Evolutionary conservation across 2,113 vertebrate genomes (phyloP).

Genomic region (Cryptomyrus ogoouensis): DNA sequence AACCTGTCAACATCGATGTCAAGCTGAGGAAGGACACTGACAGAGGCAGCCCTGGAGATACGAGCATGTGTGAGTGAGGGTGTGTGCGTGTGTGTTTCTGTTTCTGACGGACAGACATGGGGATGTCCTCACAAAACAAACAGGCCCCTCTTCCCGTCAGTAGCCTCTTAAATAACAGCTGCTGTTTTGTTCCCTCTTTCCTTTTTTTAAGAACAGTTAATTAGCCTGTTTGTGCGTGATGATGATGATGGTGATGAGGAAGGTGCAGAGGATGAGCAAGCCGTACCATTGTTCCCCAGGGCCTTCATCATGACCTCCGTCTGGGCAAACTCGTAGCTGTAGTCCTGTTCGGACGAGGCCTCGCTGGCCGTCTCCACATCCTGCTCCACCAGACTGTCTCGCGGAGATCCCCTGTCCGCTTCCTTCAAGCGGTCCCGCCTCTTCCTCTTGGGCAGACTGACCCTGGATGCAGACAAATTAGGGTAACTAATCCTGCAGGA

Average conservation of each 20-base stretch:
- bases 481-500: background rate
- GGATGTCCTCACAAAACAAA: background rate
- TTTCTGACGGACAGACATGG: background rate
- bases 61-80: too few species aligned
- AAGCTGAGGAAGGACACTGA: background rate
- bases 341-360: conserved; percentile 95
- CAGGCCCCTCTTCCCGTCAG: background rate
- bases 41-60: background rate
- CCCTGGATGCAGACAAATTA: conserved; percentile 55
- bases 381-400: conserved; percentile 66
- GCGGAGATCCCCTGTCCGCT: conserved; percentile 72
- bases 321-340: conserved; percentile 96
- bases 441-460: conserved; percentile 91
- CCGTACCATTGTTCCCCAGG: conserved; percentile 84
- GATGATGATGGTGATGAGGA: background rate
- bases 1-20: background rate
- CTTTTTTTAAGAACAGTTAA: background rate
- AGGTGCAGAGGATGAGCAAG: conserved; percentile 14
- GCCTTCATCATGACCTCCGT: conserved; percentile 99
- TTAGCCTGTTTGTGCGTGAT: background rate
- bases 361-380: conserved; percentile 92
- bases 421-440: conserved; percentile 88
- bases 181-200: background rate
- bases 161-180: background rate
- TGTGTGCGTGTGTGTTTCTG: background rate